phyloP scores from a whole-genome alignment of 2,113 vertebrate species.

The Globicephala melas region DNA sequence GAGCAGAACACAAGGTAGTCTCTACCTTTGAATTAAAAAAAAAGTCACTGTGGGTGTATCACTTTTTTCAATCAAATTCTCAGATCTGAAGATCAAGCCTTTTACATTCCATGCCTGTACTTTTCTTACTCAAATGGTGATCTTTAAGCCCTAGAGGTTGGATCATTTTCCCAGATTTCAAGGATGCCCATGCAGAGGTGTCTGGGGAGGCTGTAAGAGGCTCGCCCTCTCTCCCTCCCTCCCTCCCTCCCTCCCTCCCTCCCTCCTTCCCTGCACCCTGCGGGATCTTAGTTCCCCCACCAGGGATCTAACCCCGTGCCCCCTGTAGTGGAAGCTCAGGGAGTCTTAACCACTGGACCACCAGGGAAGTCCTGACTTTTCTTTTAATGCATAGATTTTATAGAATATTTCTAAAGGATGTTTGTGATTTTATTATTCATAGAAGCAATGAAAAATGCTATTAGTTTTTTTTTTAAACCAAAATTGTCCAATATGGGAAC shows the following conservation, averaged over 20 bases:
- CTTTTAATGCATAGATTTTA: neutral
- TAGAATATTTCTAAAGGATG: neutral
- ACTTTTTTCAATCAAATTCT: conserved; percentile 49
- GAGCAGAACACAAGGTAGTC: neutral
- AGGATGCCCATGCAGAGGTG: neutral
- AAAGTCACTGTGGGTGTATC: neutral
- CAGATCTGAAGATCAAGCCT: neutral
- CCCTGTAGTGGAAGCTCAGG: too few species aligned
- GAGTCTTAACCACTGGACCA: too few species aligned
- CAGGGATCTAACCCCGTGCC: too few species aligned
- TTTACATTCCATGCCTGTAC: neutral
- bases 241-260: too few species aligned
- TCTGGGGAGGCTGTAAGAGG: neutral
- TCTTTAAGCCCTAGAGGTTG: neutral
- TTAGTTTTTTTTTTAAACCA: neutral
- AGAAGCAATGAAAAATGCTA: neutral
- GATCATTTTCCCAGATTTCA: conserved; percentile 5
- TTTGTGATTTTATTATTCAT: conserved; percentile 32
- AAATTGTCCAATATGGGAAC: conserved; percentile 46
- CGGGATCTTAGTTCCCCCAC: too few species aligned
- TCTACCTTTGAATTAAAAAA: neutral
- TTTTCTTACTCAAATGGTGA: neutral
- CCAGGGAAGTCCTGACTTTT: too few species aligned
- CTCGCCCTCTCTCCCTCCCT: too few species aligned
- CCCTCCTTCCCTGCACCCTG: too few species aligned